Percentiles rank a stretch among this genome's conserved stretches.
Conservation (phyloP, 2,888 invertebrate genomes). For the Drosophila aldrichi region DNA sequence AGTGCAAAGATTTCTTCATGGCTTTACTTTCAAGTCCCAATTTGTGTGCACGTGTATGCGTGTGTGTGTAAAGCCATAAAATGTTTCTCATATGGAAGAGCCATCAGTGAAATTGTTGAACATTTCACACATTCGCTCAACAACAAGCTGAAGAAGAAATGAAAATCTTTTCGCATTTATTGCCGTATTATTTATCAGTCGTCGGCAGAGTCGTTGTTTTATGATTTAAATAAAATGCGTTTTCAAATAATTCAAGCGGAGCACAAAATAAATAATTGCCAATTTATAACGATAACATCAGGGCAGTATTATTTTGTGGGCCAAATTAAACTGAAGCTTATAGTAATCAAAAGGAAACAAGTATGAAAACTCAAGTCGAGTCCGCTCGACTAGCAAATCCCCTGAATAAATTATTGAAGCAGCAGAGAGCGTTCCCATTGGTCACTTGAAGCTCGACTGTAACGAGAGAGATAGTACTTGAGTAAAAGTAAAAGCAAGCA, state of each 20-base stretch:
- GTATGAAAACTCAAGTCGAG: too few species aligned
- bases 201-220: constrained; percentile 22
- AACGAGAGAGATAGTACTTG: too few species aligned
- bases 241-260: constrained; percentile 19
- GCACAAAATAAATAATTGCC: constrained; percentile 37
- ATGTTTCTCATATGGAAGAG: constrained; percentile 36
- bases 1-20: constrained; percentile 47
- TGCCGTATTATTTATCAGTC: constrained; percentile 46
- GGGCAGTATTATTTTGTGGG: constrained; percentile 3
- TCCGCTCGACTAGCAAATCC: too few species aligned
- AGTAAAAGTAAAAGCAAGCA: too few species aligned
- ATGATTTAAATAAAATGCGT: constrained; percentile 53
- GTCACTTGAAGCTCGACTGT: too few species aligned
- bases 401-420: too few species aligned
- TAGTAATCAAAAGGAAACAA: too few species aligned
- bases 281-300: constrained; percentile 12
- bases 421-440: too few species aligned
- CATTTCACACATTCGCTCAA: constrained; percentile 47
- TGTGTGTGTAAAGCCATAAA: constrained; percentile 54
- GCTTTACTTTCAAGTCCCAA: constrained; percentile 19
- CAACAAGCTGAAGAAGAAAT: constrained; percentile 21
- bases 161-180: constrained; percentile 39
- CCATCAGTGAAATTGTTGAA: constrained; percentile 33
- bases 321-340: constrained; percentile 15
- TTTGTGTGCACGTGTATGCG: constrained; percentile 18